Evolutionary conservation across 1,140 invertebrate species (phyloP), one percentile per base, ranked within the genome.

Genomic region (Eupeodes corollae): DNA sequence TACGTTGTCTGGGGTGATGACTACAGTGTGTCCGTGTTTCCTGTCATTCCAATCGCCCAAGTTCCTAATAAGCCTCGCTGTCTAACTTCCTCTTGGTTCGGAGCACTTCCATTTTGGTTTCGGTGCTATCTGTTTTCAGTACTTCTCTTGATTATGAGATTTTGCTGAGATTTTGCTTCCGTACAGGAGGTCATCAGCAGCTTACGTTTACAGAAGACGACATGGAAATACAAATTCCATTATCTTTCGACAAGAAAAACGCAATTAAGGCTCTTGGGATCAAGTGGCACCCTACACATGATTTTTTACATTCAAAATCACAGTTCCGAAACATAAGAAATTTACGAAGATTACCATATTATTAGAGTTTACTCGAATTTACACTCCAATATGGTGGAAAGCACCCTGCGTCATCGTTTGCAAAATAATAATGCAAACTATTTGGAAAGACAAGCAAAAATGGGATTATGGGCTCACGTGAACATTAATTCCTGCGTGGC

Each of bases 401-500:
- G 48, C 50, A 6, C 58, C 56, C 32, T 30, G 49, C 1, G 48
- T 54, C 11, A 38, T 56, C 6, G 18, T 33, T 18, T 52, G 54
- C 11, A 58, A 58, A 46, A 39, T 56, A 11, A 6, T 58, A 6
- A 52, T 58, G 44, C 53, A 57, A 46, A 5, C 21, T 3, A 15
- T 54, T 9, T 58, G 55, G 55, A 15, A 46, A 45, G 11, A 44
- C 1, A 38, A 51, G 16, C 13, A 44, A 8, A 48, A 33, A 1
- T 61, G 56, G 56, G 52, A 58, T 45, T 51, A 54, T 35, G n/a
- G 37, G 11, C 12, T 60, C 5, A 41, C 50, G 33, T 14, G 21
- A 16, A 6, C 21, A 2, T 26, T 53, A 5, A 10, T 3, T 11
- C 39, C 42, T 5, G 16, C 38, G 30, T 57, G 56, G 37, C 35